Percentiles rank a stretch among this genome's conserved stretches.
Conservation (phyloP, 2,113 vertebrate species). For the Nesoenas mayeri region DNA sequence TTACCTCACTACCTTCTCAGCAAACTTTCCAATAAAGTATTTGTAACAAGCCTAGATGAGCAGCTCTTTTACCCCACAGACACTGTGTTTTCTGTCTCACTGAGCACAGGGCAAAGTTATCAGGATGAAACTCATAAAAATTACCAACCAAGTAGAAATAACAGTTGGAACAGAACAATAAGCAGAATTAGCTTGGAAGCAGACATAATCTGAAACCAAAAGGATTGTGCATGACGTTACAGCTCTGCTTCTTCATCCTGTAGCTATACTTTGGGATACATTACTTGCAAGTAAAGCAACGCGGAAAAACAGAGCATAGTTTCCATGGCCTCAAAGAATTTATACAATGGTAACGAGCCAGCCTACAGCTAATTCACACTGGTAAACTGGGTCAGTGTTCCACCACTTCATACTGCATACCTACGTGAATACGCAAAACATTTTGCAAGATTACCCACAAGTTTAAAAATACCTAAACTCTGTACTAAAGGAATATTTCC, state of each 20-base stretch:
- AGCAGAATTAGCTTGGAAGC: neutral
- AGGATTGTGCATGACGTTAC: neutral
- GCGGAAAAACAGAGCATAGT: neutral
- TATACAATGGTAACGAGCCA: conserved; percentile 22
- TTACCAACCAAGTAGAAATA: neutral
- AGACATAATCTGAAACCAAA: neutral
- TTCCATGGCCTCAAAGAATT: conserved; percentile 20
- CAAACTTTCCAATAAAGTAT: neutral
- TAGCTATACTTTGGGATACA: neutral
- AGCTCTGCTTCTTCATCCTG: neutral
- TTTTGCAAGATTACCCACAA: neutral
- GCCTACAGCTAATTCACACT: conserved; percentile 19
- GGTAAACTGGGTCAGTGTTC: conserved; percentile 33
- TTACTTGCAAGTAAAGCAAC: neutral
- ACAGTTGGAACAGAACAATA: neutral
- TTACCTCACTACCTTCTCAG: neutral
- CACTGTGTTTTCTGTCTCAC: neutral
- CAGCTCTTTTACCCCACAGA: neutral
- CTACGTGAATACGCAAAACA: neutral
- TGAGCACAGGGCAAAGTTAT: neutral
- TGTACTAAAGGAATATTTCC: neutral
- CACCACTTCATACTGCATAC: neutral
- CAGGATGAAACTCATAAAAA: neutral
- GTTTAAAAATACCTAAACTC: conserved; percentile 7
- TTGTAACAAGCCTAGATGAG: neutral